Evolutionary conservation across 2,797 vertebrate species (phyloP).

Genomic region (Lagocephalus sceleratus): DNA sequence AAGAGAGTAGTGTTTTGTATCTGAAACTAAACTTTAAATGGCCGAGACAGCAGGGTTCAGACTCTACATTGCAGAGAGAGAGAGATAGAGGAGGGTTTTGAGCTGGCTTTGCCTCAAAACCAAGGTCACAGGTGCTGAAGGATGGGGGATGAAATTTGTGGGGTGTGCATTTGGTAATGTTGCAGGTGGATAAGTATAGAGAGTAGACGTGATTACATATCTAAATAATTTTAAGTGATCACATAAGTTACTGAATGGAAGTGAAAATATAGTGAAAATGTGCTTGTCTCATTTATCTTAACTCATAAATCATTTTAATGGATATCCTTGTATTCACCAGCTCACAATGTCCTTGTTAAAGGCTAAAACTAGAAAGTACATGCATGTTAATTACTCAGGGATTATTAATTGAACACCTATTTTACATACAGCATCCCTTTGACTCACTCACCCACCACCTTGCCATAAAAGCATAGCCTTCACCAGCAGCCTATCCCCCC

Average conservation of each 20-base stretch:
- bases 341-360: constrained; percentile 38
- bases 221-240: constrained; percentile 32
- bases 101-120: constrained; percentile 46
- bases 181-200: constrained; percentile 16
- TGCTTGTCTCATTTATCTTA: constrained; percentile 15
- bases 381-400: constrained; percentile 45
- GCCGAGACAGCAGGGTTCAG: constrained; percentile 1
- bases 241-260: constrained; percentile 17
- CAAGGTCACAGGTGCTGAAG: constrained; percentile 19
- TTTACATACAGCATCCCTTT: background rate
- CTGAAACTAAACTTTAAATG: background rate
- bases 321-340: constrained; percentile 20
- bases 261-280: constrained; percentile 18
- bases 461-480: constrained; percentile 53
- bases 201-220: constrained; percentile 30
- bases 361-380: constrained; percentile 26
- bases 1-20: constrained; percentile 23
- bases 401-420: constrained; percentile 35
- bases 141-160: background rate
- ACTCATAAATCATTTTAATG: constrained; percentile 35
- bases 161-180: too few species aligned
- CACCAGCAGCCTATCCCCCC: constrained; percentile 54
- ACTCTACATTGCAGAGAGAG: constrained; percentile 8
- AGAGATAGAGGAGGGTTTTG: constrained; percentile 39
- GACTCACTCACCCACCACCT: constrained; percentile 28